A percentile compares a stretch with the other conserved stretches of the same genome.
phyloP scores from a whole-genome alignment of 2,113 vertebrate species.

The Myotis yumanensis region DNA sequence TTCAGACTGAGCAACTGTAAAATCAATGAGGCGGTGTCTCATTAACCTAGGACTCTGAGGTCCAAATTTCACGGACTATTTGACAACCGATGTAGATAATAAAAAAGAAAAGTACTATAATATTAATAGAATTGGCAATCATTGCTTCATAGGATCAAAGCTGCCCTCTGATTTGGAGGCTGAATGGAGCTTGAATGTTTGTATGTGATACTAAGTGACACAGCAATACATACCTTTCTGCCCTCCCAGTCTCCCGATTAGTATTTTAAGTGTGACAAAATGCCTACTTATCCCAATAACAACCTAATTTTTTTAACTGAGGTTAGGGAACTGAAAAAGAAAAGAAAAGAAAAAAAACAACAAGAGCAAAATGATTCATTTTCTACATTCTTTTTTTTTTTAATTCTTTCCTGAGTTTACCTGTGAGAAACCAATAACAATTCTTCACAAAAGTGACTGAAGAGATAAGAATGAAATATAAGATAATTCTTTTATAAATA shows the following conservation, averaged over 20 bases:
- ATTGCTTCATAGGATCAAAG: conserved; percentile 37
- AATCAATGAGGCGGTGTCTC: neutral
- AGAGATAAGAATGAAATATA: conserved; percentile 42
- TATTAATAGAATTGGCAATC: conserved; percentile 31
- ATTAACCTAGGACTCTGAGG: conserved; percentile 39
- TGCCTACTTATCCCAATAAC: conserved; percentile 19
- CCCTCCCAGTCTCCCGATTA: neutral
- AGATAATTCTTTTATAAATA: conserved; percentile 44
- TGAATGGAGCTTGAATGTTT: neutral
- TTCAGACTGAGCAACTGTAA: neutral
- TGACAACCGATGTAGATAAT: conserved; percentile 35
- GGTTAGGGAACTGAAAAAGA: neutral
- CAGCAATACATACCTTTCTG: neutral
- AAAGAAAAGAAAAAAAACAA: neutral
- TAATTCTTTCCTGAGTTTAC: conserved; percentile 51
- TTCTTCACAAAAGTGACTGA: conserved; percentile 18
- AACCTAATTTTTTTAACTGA: conserved; percentile 28
- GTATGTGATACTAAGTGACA: neutral
- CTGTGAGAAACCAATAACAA: conserved; percentile 24
- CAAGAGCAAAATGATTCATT: conserved; percentile 22
- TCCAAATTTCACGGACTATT: conserved; percentile 1
- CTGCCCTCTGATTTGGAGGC: neutral
- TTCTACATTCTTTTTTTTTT: neutral
- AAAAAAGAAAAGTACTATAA: conserved; percentile 27
- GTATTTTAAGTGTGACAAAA: conserved; percentile 8